Conservation (phyloP, 2,113 vertebrate species). For the Emydura subglobosa region DNA sequence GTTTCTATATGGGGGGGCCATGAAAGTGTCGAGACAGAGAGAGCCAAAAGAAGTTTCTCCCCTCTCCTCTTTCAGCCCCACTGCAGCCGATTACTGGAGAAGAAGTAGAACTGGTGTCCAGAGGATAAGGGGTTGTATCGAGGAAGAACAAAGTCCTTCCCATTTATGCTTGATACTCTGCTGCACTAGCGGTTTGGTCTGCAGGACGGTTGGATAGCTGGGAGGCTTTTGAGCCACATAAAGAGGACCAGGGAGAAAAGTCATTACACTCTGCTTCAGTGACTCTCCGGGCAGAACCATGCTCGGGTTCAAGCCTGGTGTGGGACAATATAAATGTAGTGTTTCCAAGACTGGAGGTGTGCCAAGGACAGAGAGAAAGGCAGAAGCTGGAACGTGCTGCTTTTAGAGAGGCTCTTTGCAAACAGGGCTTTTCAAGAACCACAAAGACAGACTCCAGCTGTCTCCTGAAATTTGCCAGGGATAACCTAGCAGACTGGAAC, state of each 20-base stretch:
- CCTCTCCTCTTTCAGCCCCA: fast-evolving
- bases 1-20: background rate
- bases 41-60: background rate
- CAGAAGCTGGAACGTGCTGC: background rate
- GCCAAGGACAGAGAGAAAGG: background rate
- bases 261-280: background rate
- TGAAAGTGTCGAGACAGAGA: background rate
- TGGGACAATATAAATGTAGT: background rate
- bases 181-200: fast-evolving
- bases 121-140: background rate
- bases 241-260: background rate
- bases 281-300: background rate
- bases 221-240: background rate
- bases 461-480: background rate
- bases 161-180: fast-evolving
- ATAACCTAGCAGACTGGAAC: background rate
- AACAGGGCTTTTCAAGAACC: background rate
- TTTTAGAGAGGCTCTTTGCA: background rate
- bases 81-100: background rate
- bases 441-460: fast-evolving
- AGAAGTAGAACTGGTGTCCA: background rate
- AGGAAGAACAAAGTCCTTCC: background rate
- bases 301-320: background rate
- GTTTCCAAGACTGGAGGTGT: background rate
- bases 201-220: fast-evolving